These are phyloP conservation scores for Plectropomus leopardus DNA, from an alignment of 2,113 vertebrate genomes.

Conservation along the genomic window DNA sequence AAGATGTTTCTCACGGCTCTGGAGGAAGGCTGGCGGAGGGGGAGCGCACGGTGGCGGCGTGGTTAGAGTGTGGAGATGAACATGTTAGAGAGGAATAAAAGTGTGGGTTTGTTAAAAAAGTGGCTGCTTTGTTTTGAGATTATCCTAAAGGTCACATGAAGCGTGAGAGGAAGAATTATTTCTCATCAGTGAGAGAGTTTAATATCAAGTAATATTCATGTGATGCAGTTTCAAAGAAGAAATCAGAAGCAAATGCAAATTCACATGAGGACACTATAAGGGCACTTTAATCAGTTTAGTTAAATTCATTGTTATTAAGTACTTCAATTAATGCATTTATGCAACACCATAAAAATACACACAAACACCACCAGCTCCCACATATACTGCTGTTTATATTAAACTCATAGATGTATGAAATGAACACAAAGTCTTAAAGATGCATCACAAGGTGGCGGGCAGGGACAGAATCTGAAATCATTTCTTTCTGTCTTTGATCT, in stretches of 20 bases:
- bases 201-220: no score
- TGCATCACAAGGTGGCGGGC: no score
- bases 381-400: background rate
- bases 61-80: background rate
- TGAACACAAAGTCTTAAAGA: no score
- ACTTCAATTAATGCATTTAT: background rate
- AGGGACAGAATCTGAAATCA: no score
- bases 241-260: background rate
- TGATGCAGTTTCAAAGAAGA: background rate
- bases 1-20: conserved; percentile 71
- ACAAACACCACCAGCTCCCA: background rate
- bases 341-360: background rate
- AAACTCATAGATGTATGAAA: no score
- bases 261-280: background rate
- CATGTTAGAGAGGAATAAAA: background rate
- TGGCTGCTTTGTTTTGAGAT: background rate
- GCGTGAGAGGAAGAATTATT: background rate
- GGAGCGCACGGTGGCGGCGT: background rate
- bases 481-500: no score
- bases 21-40: conserved; percentile 16
- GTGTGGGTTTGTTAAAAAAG: background rate
- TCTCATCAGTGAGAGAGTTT: background rate
- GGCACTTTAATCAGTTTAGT: background rate
- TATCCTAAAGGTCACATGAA: background rate
- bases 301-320: background rate